Percentiles rank a stretch among this genome's conserved stretches.
Evolutionary conservation across 2,888 invertebrate species (phyloP).

Genomic region (Cordylochernes scorpioides): DNA sequence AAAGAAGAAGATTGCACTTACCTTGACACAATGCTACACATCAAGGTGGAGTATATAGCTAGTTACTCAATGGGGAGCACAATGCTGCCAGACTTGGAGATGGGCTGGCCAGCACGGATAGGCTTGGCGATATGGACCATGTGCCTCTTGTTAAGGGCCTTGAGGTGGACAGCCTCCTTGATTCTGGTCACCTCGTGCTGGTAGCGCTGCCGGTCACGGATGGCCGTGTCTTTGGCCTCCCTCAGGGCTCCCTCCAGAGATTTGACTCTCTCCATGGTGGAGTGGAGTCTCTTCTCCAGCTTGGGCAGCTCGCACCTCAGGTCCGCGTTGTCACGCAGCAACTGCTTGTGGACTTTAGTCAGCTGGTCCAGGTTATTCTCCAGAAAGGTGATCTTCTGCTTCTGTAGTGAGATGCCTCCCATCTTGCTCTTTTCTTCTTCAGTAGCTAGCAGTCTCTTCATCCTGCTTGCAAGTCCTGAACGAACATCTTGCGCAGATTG

Average conservation of each 20-base stretch:
- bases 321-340: slow-evolving; percentile 97
- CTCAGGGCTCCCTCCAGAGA: slow-evolving; percentile 82
- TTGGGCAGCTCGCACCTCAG: slow-evolving; percentile 94
- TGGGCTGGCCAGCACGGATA: slow-evolving; percentile 67
- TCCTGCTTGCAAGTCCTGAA: slow-evolving; percentile 55
- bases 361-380: slow-evolving; percentile 97
- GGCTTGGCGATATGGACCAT: slow-evolving; percentile 50
- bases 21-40: no score
- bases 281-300: slow-evolving; percentile 82
- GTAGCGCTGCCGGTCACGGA: no score
- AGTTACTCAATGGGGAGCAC: no score
- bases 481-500: slow-evolving; percentile 88
- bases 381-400: slow-evolving; percentile 96
- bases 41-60: no score
- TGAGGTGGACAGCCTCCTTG: slow-evolving; percentile 83
- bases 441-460: slow-evolving; percentile 49
- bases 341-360: slow-evolving; percentile 51
- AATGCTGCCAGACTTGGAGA: no score
- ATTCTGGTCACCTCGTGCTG: slow-evolving; percentile 97
- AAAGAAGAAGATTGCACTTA: no score
- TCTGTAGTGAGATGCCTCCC: slow-evolving; percentile 83
- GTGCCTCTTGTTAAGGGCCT: not conserved
- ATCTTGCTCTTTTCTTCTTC: no score
- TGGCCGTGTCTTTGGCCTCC: slow-evolving; percentile 96
- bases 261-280: slow-evolving; percentile 95